Base-by-base conservation (phyloP, 2,113 vertebrate genomes). In the Lophochroa leadbeateri region DNA sequence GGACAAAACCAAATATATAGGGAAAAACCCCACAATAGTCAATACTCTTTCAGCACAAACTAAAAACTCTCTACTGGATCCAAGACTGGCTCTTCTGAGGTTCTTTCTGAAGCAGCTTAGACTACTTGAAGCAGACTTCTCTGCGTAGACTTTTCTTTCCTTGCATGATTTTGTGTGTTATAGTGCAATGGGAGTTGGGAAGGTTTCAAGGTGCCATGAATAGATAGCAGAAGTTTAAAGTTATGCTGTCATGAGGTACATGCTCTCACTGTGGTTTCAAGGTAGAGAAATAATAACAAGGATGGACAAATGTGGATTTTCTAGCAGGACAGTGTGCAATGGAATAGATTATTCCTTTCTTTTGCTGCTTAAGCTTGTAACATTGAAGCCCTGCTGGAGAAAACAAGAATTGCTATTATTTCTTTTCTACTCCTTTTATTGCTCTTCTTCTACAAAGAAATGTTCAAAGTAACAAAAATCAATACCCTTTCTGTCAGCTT, bases 381-480 rank as follows among this genome's bases (percentile, higher is more conserved):
- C 60, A 86, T 64, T 5, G 2, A 91, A 96, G 74, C 47, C 47
- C 52, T 88, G 28, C 23, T 88, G 72, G 55, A 86, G 60, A 86
- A 95, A 95, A 86, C 82, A 94, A 88, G 50, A 83, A 83, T 78
- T 55, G 15, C 50, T 88, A 29, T 77, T 86, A 70, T 53, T 92
- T 65, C 11, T 92, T 90, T 93, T 81, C 76, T 82, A 29, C 16
- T 83, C 17, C 8, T 85, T 86, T 92, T 87, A 55, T 88, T 63
- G 27, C 60, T 91, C 29, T 50, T 71, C 3, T 85, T 82, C 74
- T 47, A 71, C 2, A 2, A 87, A 95, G 55, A 86, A 84, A 61
- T 35, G 50, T 82, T 91, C 35, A 39, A 63, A 91, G 84, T 31
- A 68, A 64, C 60, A 91, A 92, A 93, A 95, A 89, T 79, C 84